Conservation (phyloP, 1,140 invertebrate genomes). For the Portunus trituberculatus region DNA sequence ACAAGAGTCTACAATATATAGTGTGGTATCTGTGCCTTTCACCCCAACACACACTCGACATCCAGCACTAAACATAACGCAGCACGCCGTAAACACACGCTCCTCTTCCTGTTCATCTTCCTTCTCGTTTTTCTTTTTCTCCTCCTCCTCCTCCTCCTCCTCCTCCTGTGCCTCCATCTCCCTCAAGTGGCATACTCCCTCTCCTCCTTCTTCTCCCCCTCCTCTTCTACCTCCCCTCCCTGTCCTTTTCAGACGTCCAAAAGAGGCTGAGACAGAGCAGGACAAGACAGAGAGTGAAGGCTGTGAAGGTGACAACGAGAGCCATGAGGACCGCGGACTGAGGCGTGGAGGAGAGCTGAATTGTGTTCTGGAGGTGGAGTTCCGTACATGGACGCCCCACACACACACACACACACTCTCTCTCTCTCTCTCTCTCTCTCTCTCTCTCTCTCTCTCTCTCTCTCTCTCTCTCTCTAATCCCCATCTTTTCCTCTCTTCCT, state of each 20-base stretch:
- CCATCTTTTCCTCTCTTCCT: background rate
- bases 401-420: too few species aligned
- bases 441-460: too few species aligned
- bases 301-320: background rate
- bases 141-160: background rate
- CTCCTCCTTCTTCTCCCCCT: background rate
- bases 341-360: background rate
- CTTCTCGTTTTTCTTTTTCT: background rate
- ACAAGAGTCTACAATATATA: constrained; percentile 4
- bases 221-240: background rate
- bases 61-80: background rate
- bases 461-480: too few species aligned
- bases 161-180: background rate
- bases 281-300: background rate
- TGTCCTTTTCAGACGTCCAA: background rate
- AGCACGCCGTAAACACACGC: background rate
- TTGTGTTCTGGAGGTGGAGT: background rate
- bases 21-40: background rate
- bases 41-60: constrained; percentile 8
- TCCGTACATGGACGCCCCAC: too few species aligned
- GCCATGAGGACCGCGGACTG: background rate
- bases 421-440: too few species aligned
- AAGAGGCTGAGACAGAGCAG: background rate
- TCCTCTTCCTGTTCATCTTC: background rate
- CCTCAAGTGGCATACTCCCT: background rate